phyloP scores from a whole-genome alignment of 1,140 invertebrate genomes.

The Drosophila takahashii region DNA sequence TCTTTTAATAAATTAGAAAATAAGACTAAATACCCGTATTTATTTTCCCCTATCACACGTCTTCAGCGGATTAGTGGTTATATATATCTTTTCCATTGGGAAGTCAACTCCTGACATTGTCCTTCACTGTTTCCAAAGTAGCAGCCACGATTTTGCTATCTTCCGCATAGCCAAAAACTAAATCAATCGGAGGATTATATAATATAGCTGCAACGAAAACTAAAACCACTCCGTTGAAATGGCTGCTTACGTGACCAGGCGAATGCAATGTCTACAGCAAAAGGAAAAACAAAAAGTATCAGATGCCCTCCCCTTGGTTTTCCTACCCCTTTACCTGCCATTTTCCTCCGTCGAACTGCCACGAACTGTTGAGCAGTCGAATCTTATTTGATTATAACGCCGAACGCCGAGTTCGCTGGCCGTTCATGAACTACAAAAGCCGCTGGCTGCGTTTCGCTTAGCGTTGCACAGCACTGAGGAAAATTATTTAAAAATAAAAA shows the following conservation, averaged over 20 bases:
- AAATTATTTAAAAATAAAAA: background rate
- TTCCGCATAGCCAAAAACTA: constrained; percentile 66
- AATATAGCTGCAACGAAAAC: constrained; percentile 15
- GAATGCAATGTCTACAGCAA: constrained; percentile 27
- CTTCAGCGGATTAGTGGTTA: no score
- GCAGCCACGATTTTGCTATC: constrained; percentile 9
- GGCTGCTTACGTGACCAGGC: constrained; percentile 63
- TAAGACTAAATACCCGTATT: no score
- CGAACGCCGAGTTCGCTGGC: constrained; percentile 63
- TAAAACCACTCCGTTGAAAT: constrained; percentile 30
- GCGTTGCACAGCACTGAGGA: constrained; percentile 39
- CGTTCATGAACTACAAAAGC: constrained; percentile 77
- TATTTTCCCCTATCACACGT: no score
- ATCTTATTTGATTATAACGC: constrained; percentile 63
- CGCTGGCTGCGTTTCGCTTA: constrained; percentile 57
- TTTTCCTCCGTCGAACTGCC: constrained; percentile 16
- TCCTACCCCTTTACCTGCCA: background rate
- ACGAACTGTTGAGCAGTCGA: constrained; percentile 23
- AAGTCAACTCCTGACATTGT: constrained; percentile 1
- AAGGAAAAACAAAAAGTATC: constrained; percentile 26
- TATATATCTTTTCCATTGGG: background rate
- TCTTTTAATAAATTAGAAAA: no score
- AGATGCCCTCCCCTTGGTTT: constrained; percentile 3
- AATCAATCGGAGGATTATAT: constrained; percentile 24
- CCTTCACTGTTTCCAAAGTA: background rate